phyloP scores from a whole-genome alignment of 2,797 vertebrate genomes.

The Hirundo rustica region DNA sequence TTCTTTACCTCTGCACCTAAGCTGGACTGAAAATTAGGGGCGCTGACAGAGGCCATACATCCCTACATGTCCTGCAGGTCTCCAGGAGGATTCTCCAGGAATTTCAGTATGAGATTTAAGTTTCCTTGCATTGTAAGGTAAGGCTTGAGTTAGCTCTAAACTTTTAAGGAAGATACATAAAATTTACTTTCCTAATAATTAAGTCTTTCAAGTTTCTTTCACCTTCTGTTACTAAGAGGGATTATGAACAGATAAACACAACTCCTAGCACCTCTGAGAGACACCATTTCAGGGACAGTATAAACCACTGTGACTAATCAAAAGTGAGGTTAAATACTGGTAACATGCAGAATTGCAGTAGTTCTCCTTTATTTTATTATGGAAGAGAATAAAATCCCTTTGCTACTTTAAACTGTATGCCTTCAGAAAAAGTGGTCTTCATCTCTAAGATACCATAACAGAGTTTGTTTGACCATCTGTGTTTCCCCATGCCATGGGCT shows the following conservation, averaged over 20 bases:
- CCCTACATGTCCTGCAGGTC: rapidly evolving
- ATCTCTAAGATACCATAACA: background rate
- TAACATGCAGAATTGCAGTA: background rate
- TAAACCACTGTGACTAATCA: background rate
- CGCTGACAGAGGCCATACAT: background rate
- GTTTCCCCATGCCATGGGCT: rapidly evolving
- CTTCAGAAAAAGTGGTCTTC: background rate
- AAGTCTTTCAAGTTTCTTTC: background rate
- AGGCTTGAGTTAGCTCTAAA: background rate
- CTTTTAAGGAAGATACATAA: background rate
- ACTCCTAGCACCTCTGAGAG: background rate
- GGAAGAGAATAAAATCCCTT: background rate
- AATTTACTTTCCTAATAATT: background rate
- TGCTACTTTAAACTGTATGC: background rate
- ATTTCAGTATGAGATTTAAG: background rate
- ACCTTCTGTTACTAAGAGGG: background rate
- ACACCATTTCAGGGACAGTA: background rate
- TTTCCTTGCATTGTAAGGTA: background rate
- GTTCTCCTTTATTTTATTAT: background rate
- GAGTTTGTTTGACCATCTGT: background rate
- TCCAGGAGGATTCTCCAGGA: background rate
- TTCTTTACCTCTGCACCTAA: background rate
- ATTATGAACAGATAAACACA: background rate
- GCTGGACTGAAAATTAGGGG: background rate
- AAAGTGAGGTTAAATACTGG: background rate